Percentiles rank a stretch among this genome's conserved stretches.
Conservation (phyloP, 2,797 vertebrate species). For the Tragopan temminckii region DNA sequence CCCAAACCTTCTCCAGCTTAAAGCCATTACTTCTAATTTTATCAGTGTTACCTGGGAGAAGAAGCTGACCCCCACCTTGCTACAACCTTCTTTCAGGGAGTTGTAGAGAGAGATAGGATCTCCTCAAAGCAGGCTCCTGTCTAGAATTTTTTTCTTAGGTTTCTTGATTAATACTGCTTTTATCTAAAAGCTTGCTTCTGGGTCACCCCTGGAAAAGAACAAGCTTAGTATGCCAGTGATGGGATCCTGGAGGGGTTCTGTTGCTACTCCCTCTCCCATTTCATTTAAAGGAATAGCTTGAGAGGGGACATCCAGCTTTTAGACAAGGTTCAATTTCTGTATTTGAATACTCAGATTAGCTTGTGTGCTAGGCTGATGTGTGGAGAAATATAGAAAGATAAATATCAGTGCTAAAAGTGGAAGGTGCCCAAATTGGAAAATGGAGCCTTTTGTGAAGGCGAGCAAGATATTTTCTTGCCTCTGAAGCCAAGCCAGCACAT, state of each 20-base stretch:
- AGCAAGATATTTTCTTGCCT: background rate
- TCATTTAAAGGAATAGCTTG: background rate
- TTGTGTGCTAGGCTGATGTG: background rate
- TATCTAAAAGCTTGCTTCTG: background rate
- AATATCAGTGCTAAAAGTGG: background rate
- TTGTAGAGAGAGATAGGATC: too few relatives aligned
- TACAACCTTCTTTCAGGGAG: too few relatives aligned
- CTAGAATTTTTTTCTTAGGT: background rate
- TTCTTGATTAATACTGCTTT: background rate
- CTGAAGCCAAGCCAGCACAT: background rate
- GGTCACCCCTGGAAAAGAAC: background rate
- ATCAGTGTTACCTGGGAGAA: too few relatives aligned
- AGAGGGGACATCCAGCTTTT: background rate
- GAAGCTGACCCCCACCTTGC: too few relatives aligned
- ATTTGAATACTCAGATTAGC: background rate
- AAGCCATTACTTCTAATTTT: too few relatives aligned
- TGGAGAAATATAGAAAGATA: background rate
- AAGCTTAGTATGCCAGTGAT: background rate
- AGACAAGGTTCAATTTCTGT: background rate
- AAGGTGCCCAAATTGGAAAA: background rate
- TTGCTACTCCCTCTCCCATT: background rate
- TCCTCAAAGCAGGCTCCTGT: background rate
- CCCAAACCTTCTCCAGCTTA: too few relatives aligned
- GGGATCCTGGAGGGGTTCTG: background rate
- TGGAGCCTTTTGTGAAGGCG: background rate